Conservation (phyloP, 2,888 invertebrate genomes). For the Lissocephala sabroskyi region DNA sequence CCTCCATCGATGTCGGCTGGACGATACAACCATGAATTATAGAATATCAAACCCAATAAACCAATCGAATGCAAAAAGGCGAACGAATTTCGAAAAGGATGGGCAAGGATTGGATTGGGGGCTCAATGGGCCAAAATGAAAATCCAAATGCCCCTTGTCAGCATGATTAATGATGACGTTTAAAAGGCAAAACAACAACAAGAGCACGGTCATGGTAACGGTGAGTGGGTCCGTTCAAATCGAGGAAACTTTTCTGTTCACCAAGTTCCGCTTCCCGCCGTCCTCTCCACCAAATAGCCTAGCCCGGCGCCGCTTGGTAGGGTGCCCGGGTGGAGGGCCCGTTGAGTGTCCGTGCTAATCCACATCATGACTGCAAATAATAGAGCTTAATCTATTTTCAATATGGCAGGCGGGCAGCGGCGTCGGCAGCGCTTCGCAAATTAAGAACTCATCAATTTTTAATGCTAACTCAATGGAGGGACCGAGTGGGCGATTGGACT, state of each 20-base stretch:
- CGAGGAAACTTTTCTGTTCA: not conserved
- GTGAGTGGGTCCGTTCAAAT: too few species aligned
- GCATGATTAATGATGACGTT: constrained; percentile 63
- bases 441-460: constrained; percentile 67
- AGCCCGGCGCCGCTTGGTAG: too few species aligned
- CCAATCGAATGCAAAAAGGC: constrained; percentile 25
- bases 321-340: not conserved
- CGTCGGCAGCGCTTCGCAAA: constrained; percentile 48
- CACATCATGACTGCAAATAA: constrained; percentile 67
- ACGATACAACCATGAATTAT: constrained; percentile 43
- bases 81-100: constrained; percentile 16
- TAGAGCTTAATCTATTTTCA: constrained; percentile 68
- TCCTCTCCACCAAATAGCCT: not conserved
- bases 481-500: constrained; percentile 7
- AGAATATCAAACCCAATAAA: constrained; percentile 31
- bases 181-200: constrained; percentile 34
- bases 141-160: constrained; percentile 54
- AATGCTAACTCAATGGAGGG: constrained; percentile 46
- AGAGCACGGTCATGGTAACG: not conserved
- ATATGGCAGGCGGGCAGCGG: constrained; percentile 42
- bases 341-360: constrained; percentile 54
- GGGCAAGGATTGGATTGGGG: constrained; percentile 5
- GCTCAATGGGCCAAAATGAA: constrained; percentile 46
- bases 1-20: constrained; percentile 11
- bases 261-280: too few species aligned